These are phyloP conservation scores for Drosophila emarginata DNA, from an alignment of 2,888 invertebrate genomes.

Conservation along the genomic window DNA sequence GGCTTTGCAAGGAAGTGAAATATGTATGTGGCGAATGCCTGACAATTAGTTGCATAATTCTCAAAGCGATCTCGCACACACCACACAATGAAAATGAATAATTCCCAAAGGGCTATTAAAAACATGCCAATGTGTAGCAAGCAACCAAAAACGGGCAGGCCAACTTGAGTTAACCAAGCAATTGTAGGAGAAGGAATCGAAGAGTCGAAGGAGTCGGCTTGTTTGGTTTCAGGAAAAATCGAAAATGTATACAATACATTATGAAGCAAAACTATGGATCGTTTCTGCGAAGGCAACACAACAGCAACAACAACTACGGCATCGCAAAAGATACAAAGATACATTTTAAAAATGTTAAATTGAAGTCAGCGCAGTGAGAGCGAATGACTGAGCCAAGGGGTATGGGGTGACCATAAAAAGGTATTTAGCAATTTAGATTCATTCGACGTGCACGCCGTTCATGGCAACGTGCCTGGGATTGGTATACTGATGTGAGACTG, in stretches of 20 bases:
- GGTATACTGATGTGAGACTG: slow-evolving; percentile 19
- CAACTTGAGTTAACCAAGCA: slow-evolving; percentile 64
- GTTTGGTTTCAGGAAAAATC: slow-evolving; percentile 52
- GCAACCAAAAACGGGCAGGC: slow-evolving; percentile 56
- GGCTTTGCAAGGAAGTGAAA: slow-evolving; percentile 43
- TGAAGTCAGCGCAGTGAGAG: slow-evolving; percentile 58
- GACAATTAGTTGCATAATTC: slow-evolving; percentile 76
- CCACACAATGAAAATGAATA: slow-evolving; percentile 71
- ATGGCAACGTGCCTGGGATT: slow-evolving; percentile 57
- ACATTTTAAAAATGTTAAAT: slow-evolving; percentile 77
- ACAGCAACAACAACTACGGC: slow-evolving; percentile 8
- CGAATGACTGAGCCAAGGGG: slow-evolving; percentile 11
- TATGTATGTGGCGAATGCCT: slow-evolving; percentile 56
- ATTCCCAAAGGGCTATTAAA: slow-evolving; percentile 77
- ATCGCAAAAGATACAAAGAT: slow-evolving; percentile 68
- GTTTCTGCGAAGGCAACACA: slow-evolving; percentile 63
- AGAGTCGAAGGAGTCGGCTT: neutral
- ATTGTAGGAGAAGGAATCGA: slow-evolving; percentile 1
- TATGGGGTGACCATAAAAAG: slow-evolving; percentile 69
- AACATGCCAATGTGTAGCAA: slow-evolving; percentile 70
- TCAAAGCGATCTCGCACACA: slow-evolving; percentile 4
- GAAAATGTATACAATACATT: slow-evolving; percentile 67
- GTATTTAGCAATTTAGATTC: slow-evolving; percentile 77
- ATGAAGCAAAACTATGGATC: slow-evolving; percentile 48
- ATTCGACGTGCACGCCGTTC: slow-evolving; percentile 66